phyloP scores from a whole-genome alignment of 2,888 invertebrate species.

The Girardia tigrina region DNA sequence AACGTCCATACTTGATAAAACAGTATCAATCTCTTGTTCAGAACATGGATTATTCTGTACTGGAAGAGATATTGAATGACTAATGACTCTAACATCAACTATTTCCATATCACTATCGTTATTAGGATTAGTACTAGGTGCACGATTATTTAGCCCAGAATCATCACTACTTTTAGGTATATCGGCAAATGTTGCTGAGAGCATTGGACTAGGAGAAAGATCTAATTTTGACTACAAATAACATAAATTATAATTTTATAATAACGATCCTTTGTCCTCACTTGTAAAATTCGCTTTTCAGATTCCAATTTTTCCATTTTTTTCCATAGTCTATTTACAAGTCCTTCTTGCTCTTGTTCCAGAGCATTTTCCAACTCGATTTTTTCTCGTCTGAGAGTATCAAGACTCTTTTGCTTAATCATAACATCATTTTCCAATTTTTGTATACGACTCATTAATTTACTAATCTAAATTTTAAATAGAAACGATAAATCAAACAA shows the following conservation, averaged over 20 bases:
- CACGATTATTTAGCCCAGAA: neutral
- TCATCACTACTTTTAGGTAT: neutral
- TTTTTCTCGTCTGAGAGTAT: constrained; percentile 79
- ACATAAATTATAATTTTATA: neutral
- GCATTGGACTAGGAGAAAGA: neutral
- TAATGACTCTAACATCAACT: neutral
- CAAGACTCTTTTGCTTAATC: constrained; percentile 81
- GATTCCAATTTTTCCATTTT: constrained; percentile 95
- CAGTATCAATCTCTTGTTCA: constrained; percentile 8
- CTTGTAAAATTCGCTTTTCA: constrained; percentile 58
- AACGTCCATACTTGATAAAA: constrained; percentile 4
- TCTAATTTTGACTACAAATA: neutral
- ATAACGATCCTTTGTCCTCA: neutral
- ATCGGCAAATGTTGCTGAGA: constrained; percentile 11
- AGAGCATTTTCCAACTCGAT: constrained; percentile 91
- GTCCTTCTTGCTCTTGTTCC: constrained; percentile 93
- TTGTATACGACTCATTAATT: constrained; percentile 91
- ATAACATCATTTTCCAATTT: constrained; percentile 90
- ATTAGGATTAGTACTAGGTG: neutral
- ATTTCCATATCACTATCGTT: neutral
- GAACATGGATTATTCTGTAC: neutral
- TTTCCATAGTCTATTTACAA: constrained; percentile 92
- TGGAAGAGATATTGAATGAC: constrained; percentile 6
- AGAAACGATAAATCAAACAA: no score
- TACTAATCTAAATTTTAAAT: constrained; percentile 67